Conservation (phyloP, 2,888 invertebrate species). For the Sinohyriopsis cumingii region DNA sequence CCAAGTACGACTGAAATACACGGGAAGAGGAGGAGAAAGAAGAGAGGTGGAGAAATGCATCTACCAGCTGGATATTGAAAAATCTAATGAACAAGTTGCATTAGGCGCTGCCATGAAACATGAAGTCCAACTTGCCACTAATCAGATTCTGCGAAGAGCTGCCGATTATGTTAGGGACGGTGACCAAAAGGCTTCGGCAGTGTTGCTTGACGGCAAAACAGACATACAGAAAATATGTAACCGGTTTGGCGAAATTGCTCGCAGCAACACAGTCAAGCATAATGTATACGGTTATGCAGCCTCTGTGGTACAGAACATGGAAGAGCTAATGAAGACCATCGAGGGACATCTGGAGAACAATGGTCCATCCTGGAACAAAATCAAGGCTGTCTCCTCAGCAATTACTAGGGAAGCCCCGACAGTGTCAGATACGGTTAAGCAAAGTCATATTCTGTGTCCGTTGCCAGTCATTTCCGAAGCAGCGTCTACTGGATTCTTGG, state of each 20-base stretch:
- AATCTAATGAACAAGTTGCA: slow-evolving; percentile 12
- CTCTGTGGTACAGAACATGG: slow-evolving; percentile 43
- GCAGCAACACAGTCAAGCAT: slow-evolving; percentile 5
- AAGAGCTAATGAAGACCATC: slow-evolving; percentile 38
- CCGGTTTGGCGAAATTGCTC: slow-evolving; percentile 31
- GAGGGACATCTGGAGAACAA: slow-evolving; percentile 14
- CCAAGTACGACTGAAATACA: slow-evolving; percentile 30
- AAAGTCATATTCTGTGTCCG: slow-evolving; percentile 40
- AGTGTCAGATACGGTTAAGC: slow-evolving; percentile 34
- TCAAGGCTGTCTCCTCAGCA: slow-evolving; percentile 54
- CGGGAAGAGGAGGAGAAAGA: slow-evolving; percentile 37
- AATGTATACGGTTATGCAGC: slow-evolving; percentile 16
- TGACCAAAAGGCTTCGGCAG: slow-evolving; percentile 22
- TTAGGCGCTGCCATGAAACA: slow-evolving; percentile 34
- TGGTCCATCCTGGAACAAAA: slow-evolving; percentile 46
- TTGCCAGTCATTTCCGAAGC: slow-evolving; percentile 31
- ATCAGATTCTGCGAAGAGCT: slow-evolving; percentile 31
- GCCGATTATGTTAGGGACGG: slow-evolving; percentile 35
- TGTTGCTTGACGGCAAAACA: slow-evolving; percentile 37
- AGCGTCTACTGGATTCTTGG: too few species aligned
- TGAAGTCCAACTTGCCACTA: slow-evolving; percentile 36
- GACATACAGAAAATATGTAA: slow-evolving; percentile 35
- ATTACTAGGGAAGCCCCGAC: slow-evolving; percentile 50
- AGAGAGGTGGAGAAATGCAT: slow-evolving; percentile 30
- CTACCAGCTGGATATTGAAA: slow-evolving; percentile 25